Evolutionary conservation across 2,113 vertebrate genomes (phyloP).

Genomic region (Gila orcuttii): DNA sequence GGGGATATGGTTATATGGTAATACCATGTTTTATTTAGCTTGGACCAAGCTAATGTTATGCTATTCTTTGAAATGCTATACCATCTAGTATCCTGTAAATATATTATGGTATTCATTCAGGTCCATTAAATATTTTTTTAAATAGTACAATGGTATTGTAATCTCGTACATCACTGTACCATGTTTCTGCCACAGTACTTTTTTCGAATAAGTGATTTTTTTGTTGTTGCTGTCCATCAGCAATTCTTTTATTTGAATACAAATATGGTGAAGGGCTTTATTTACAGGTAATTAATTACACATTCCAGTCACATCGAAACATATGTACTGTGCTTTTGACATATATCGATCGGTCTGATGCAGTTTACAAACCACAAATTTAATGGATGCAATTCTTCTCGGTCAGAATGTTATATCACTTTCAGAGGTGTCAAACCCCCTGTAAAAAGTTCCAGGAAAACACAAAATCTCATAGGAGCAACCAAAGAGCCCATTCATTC

Average conservation of each 20-base stretch:
- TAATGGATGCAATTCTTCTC: constrained; percentile 49
- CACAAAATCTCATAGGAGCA: constrained; percentile 47
- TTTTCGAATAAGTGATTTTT: not conserved
- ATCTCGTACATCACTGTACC: not conserved
- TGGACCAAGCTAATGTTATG: not conserved
- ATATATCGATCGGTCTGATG: constrained; percentile 33
- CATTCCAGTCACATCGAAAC: constrained; percentile 7
- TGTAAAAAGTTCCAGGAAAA: constrained; percentile 22
- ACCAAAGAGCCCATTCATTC: constrained; percentile 63
- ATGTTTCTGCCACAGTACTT: not conserved
- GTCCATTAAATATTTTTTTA: not conserved
- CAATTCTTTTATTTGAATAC: constrained; percentile 15
- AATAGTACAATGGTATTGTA: not conserved
- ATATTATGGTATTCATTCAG: not conserved
- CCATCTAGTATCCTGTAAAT: not conserved
- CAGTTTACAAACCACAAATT: constrained; percentile 47
- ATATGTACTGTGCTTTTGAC: constrained; percentile 5
- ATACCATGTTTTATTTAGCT: not conserved
- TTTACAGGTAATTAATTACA: not conserved
- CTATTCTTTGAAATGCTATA: not conserved
- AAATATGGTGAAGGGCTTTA: not conserved
- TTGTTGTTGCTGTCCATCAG: not conserved
- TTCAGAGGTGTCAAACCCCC: constrained; percentile 38
- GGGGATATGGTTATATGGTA: not conserved
- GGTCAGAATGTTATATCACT: constrained; percentile 69